Conservation (phyloP, 1,140 invertebrate species). For the Drosophila yakuba region DNA sequence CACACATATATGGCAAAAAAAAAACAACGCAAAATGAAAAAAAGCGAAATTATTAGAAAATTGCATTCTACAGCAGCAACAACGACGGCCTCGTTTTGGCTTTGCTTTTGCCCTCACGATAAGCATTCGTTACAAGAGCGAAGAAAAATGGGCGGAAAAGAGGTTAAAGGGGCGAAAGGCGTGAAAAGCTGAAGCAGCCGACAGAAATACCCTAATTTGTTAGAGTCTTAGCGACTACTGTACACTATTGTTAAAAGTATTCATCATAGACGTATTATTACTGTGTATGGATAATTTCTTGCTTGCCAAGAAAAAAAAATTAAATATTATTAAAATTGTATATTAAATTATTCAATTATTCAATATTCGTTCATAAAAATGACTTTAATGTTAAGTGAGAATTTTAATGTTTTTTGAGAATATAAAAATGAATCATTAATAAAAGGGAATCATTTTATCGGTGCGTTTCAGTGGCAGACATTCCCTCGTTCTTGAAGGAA, state of each 20-base stretch:
- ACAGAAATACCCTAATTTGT: constrained; percentile 16
- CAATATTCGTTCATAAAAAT: not conserved
- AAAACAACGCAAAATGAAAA: constrained; percentile 23
- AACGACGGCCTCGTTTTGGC: constrained; percentile 73
- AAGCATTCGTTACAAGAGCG: constrained; percentile 52
- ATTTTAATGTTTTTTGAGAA: too few relatives aligned
- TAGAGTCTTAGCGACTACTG: too few relatives aligned
- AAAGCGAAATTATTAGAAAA: constrained; percentile 74
- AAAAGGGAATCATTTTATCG: constrained; percentile 2
- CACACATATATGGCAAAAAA: constrained; percentile 37
- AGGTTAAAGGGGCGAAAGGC: constrained; percentile 3
- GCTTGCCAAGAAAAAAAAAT: not conserved
- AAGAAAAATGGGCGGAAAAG: constrained; percentile 18
- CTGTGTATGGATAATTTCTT: not conserved
- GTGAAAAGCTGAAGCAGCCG: not conserved
- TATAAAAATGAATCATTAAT: too few relatives aligned
- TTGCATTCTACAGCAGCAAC: constrained; percentile 66
- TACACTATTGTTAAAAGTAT: too few relatives aligned
- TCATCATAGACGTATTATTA: too few relatives aligned
- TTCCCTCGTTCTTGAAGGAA: constrained; percentile 24
- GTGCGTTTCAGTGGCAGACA: constrained; percentile 4
- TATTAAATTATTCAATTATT: too few relatives aligned
- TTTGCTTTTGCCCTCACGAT: constrained; percentile 73
- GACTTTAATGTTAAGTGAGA: too few relatives aligned
- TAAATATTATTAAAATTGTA: too few relatives aligned